A percentile compares a stretch with the other conserved stretches of the same genome.
phyloP scores from a whole-genome alignment of 2,113 vertebrate genomes.

The Oncorhynchus nerka region DNA sequence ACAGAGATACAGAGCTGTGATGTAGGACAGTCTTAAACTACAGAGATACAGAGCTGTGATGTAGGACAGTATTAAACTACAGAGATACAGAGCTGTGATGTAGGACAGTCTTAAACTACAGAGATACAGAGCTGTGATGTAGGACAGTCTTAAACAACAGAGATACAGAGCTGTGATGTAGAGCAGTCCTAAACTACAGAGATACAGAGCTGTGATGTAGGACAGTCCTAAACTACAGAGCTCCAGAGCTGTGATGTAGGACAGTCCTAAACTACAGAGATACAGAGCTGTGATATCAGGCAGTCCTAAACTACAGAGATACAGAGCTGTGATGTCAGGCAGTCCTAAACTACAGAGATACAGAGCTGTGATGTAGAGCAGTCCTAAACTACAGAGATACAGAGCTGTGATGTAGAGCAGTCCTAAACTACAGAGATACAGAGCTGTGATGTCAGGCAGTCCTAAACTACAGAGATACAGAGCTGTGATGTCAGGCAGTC shows the following conservation, averaged over 20 bases:
- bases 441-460: no score
- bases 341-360: conserved; percentile 20
- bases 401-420: no score
- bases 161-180: conserved; percentile 5
- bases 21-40: conserved; percentile 36
- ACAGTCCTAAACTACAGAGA: no score
- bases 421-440: no score
- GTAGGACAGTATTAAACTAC: conserved; percentile 23
- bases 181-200: conserved; percentile 21
- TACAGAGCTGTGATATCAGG: no score
- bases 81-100: conserved; percentile 6
- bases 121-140: conserved; percentile 13
- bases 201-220: conserved; percentile 4
- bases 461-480: no score
- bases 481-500: no score
- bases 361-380: conserved; percentile 7
- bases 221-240: no score
- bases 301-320: no score
- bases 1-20: not conserved
- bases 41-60: conserved; percentile 7
- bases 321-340: conserved; percentile 6
- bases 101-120: not conserved
- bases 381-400: no score
- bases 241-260: no score
- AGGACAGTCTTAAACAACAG: conserved; percentile 31